These are phyloP conservation scores for Trochalopteron elliotii DNA, from an alignment of 2,113 vertebrate species.

Conservation along the genomic window DNA sequence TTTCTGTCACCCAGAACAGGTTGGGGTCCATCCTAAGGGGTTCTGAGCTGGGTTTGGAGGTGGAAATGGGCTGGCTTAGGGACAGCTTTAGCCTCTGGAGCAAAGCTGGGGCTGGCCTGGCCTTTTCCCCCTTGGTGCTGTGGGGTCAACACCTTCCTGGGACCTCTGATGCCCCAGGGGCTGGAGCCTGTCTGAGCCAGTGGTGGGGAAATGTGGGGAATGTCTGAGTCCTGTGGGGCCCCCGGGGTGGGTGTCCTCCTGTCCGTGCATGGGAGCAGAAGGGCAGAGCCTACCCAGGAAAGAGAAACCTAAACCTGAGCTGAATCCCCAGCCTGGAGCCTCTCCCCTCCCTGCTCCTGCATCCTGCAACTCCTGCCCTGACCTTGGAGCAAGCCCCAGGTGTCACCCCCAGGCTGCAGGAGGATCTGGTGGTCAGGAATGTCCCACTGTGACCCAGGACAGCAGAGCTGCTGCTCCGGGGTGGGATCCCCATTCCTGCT, in stretches of 20 bases:
- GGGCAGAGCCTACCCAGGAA: neutral
- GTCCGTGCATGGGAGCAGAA: rapidly evolving
- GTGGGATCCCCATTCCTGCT: neutral
- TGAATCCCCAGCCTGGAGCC: neutral
- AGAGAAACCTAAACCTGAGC: neutral
- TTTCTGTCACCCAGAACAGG: rapidly evolving
- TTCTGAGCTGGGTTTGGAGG: neutral
- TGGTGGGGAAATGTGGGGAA: neutral
- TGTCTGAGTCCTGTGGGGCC: neutral
- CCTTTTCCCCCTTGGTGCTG: neutral
- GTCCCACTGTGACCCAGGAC: neutral
- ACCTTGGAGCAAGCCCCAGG: neutral
- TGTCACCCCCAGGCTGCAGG: neutral
- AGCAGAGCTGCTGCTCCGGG: neutral
- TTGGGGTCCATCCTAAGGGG: too few relatives aligned
- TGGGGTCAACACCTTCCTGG: neutral
- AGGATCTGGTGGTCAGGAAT: neutral
- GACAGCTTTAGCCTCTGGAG: neutral
- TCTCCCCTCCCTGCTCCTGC: neutral
- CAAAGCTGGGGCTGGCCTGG: neutral
- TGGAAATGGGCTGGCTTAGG: neutral
- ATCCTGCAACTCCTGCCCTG: rapidly evolving
- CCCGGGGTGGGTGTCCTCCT: rapidly evolving
- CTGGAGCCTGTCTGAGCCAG: rapidly evolving
- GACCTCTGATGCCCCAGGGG: neutral